These are phyloP conservation scores for Rhodeus uyekii DNA, from an alignment of 2,797 vertebrate genomes.

Conservation along the genomic window DNA sequence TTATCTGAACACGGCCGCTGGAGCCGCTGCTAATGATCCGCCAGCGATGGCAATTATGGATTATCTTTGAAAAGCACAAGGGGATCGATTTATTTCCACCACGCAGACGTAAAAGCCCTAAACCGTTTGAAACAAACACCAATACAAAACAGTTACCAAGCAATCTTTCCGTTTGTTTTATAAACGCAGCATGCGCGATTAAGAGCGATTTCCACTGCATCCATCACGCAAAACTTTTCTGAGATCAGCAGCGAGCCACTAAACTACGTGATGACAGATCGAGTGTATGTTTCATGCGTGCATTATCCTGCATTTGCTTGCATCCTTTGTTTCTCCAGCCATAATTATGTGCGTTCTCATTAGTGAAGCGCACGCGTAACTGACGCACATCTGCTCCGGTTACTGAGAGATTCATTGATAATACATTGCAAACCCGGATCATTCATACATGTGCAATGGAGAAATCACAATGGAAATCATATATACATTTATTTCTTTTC, in stretches of 20 bases:
- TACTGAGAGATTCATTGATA: constrained; percentile 68
- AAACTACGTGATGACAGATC: constrained; percentile 18
- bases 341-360: constrained; percentile 71
- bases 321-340: constrained; percentile 54
- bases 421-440: constrained; percentile 60
- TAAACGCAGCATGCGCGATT: not conserved
- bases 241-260: constrained; percentile 3
- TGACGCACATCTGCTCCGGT: constrained; percentile 68
- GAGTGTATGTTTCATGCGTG: constrained; percentile 10
- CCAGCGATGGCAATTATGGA: constrained; percentile 11
- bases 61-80: constrained; percentile 12
- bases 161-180: too few species aligned
- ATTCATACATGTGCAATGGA: too few species aligned
- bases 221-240: not conserved
- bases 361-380: constrained; percentile 66
- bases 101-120: not conserved
- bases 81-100: constrained; percentile 1
- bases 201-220: not conserved
- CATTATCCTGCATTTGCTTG: constrained; percentile 54
- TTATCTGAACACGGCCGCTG: not conserved
- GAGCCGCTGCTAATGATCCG: not conserved
- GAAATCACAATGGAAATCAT: not conserved
- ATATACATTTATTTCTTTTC: not conserved
- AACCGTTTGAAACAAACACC: not conserved
- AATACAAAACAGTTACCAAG: not conserved